A percentile compares a stretch with the other conserved stretches of the same genome.
phyloP scores from a whole-genome alignment of 2,113 vertebrate genomes.

The Cinclus cinclus region DNA sequence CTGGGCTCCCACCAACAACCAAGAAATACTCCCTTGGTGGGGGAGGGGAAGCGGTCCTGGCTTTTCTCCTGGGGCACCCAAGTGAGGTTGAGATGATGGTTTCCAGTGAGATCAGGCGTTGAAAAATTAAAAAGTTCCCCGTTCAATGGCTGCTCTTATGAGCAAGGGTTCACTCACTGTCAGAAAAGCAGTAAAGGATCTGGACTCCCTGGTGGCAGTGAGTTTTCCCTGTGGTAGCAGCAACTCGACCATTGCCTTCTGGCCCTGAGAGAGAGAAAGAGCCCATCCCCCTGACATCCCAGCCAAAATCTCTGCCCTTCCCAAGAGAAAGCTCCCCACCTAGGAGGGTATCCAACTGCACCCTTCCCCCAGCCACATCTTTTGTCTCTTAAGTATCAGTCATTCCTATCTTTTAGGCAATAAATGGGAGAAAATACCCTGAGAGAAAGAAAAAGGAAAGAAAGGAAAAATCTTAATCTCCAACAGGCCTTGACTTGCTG shows the following conservation, averaged over 20 bases:
- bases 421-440: not conserved
- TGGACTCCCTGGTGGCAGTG: fast-evolving
- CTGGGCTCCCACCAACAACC: not conserved
- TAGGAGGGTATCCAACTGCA: not conserved
- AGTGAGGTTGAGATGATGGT: no score
- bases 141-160: fast-evolving
- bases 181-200: not conserved
- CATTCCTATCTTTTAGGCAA: not conserved
- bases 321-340: not conserved
- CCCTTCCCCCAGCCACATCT: not conserved
- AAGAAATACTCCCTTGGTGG: fast-evolving
- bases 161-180: not conserved
- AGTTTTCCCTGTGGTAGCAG: fast-evolving
- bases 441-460: not conserved
- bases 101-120: not conserved
- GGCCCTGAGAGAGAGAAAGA: fast-evolving
- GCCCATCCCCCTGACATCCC: not conserved
- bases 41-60: no score
- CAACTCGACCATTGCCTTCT: fast-evolving
- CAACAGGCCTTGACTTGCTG: not conserved
- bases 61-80: not conserved
- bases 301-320: not conserved
- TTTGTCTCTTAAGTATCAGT: not conserved
- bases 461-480: not conserved
- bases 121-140: no score